Base-by-base conservation (phyloP, 2,888 invertebrate species). In the Papilio demoleus region DNA sequence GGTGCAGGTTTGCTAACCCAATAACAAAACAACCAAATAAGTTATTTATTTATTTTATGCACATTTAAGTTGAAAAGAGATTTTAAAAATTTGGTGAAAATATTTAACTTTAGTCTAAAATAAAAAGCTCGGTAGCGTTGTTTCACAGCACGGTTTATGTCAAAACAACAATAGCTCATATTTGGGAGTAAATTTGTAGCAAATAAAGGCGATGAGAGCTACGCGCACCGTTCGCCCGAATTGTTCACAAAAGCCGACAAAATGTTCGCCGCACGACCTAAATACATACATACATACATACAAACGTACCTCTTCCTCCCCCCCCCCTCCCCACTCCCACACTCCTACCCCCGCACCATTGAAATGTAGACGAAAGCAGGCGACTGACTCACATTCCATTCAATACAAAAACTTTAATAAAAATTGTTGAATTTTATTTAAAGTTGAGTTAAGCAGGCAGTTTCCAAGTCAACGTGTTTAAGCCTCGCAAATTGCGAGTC, bases 181-280 rank as follows among this genome's bases (percentile, higher is more conserved):
- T 50, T 50, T 50, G 24, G 14, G 24, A 14, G 50, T 14, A 50
- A 50, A 50, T 22, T 50, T 22, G 50, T 5, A 50, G 24, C 50
- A 50, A 22, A 50, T 50, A 50, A 50, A 50, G 50, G 24, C 22
- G 14, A 12, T 14, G 24, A 12, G 50, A 22, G 50, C 22, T 14
- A 24, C 50, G 14, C 9, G n/a, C n/a, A n/a, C n/a, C n/a, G n/a
- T 50, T 14, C 50, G 50, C 50, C 50, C 50, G 22, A 50, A 50
- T 24, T 50, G 50, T 22, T 50, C 12, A 50, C 50, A 50, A 50
- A 50, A 50, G 50, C 50, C 4, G 50, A 24, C 22, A 12, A 47
- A 50, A 50, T 22, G 14, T 50, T 50, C 24, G 5, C 12, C 50
- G 24, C 24, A 22, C 24, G 50, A 12, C 24, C 50, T 50, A 50